These are phyloP conservation scores for Ambastaia sidthimunki DNA, from an alignment of 2,797 vertebrate genomes.

Conservation along the genomic window DNA sequence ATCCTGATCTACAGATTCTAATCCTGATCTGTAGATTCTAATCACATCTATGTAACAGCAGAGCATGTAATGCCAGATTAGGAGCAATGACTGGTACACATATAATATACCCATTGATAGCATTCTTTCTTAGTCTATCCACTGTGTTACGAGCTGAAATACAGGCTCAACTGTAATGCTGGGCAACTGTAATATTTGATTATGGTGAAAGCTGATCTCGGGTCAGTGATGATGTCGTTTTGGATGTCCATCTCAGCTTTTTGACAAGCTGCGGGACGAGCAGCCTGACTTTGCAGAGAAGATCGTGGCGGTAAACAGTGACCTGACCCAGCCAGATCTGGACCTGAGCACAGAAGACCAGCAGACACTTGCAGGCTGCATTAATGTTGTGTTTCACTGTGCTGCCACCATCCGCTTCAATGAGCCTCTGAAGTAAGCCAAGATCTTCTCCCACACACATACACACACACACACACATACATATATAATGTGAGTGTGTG, in stretches of 20 bases:
- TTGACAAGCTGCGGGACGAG: slow-evolving; percentile 90
- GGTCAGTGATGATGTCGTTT: neutral
- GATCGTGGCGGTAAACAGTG: slow-evolving; percentile 88
- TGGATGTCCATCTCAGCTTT: slow-evolving; percentile 79
- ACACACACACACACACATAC: neutral
- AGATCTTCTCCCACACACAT: neutral
- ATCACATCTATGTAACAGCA: too few species aligned
- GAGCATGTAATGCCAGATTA: too few species aligned
- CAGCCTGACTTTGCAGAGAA: slow-evolving; percentile 91
- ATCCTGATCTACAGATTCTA: too few species aligned
- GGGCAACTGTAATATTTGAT: neutral
- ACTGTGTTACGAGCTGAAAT: neutral
- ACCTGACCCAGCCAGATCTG: slow-evolving; percentile 88
- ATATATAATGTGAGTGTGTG: too few species aligned
- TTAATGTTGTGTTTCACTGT: slow-evolving; percentile 93
- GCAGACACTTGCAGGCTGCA: slow-evolving; percentile 78
- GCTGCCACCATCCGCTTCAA: slow-evolving; percentile 96
- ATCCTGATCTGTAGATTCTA: too few species aligned
- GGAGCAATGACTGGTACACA: too few species aligned
- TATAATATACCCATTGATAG: neutral
- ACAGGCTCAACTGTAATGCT: neutral
- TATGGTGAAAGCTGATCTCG: neutral
- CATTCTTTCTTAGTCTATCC: neutral
- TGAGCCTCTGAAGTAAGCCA: slow-evolving; percentile 90
- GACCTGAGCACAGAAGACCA: slow-evolving; percentile 87